Evolutionary conservation across 2,888 invertebrate species (phyloP), one percentile per base, ranked within the genome.

Genomic region (Eristalis pertinax): DNA sequence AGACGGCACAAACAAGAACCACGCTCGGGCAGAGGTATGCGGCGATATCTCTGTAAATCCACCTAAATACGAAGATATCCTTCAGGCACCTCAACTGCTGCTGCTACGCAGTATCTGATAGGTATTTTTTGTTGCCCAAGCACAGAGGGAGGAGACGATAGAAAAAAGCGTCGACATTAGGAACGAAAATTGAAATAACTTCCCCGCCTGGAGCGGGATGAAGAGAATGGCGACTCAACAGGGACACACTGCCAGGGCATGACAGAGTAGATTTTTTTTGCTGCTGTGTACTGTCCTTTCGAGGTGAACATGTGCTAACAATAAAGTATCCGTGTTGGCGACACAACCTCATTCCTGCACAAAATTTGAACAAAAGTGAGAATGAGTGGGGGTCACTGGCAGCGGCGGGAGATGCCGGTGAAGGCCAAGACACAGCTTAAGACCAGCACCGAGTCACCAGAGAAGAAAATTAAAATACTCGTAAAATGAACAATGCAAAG

Each of bases 111-210:
- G 72, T 81, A 72, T 84, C 75, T 73, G 76, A 76, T 81, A 73
- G 64, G 80, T 65, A 64, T 77, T 24, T 70, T 64, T 56, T 58
- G 13, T 24, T 11, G 24, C 60, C 15, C 1, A 15, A 5, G 50
- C 11, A 13, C 3, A n/a, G 19, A 8, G 1, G 19, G 50, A 19
- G 50, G 50, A 63, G 63, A 8, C 26, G 32, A 29, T 3, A 63
- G 29, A 29, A 32, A 63, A 65, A 65, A 65, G 8, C 15, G 5
- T 15, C 29, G 26, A 78, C 60, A 62, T 70, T 63, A 38, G 24
- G 41, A 58, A 58, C 50, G 74, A 64, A 69, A 81, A 81, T 81
- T 81, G 81, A 81, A 80, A 76, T 73, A 77, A 76, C 73, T 77
- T 74, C 22, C 81, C 70, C 5, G 43, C 72, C 43, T 32, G 73